These are phyloP conservation scores for Dipodomys merriami DNA, from an alignment of 2,113 vertebrate species.

Conservation along the genomic window DNA sequence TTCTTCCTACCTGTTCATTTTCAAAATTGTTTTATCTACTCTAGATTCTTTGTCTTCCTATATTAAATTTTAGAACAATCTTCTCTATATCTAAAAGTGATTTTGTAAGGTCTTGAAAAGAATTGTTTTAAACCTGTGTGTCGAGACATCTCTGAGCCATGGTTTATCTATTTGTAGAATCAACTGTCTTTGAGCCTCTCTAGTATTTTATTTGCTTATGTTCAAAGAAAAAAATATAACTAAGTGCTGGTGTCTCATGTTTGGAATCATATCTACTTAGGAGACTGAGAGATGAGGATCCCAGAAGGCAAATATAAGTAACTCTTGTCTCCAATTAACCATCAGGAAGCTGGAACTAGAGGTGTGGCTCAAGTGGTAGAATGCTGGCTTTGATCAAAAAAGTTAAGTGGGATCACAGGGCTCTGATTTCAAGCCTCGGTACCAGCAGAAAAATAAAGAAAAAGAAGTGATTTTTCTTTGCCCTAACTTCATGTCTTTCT, in stretches of 20 bases:
- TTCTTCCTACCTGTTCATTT: neutral
- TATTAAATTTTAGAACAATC: slow-evolving; percentile 30
- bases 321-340: too few relatives aligned
- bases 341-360: too few relatives aligned
- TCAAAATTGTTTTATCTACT: neutral
- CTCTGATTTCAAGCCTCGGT: too few relatives aligned
- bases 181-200: neutral
- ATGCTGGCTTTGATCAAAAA: too few relatives aligned
- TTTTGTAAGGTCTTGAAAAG: neutral
- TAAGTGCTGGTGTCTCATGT: too few relatives aligned
- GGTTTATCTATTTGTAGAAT: neutral
- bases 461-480: neutral
- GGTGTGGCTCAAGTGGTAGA: too few relatives aligned
- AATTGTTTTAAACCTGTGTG: neutral
- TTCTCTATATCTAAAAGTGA: neutral
- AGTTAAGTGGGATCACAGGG: too few relatives aligned
- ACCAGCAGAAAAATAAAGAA: neutral
- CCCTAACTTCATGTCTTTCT: neutral
- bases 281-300: too few relatives aligned
- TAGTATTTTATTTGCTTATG: neutral
- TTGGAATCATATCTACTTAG: too few relatives aligned
- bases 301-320: too few relatives aligned
- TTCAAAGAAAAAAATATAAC: neutral
- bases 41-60: neutral
- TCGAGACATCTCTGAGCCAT: neutral